These are phyloP conservation scores for Carassius gibelio DNA, from an alignment of 2,113 vertebrate genomes.

Conservation along the genomic window DNA sequence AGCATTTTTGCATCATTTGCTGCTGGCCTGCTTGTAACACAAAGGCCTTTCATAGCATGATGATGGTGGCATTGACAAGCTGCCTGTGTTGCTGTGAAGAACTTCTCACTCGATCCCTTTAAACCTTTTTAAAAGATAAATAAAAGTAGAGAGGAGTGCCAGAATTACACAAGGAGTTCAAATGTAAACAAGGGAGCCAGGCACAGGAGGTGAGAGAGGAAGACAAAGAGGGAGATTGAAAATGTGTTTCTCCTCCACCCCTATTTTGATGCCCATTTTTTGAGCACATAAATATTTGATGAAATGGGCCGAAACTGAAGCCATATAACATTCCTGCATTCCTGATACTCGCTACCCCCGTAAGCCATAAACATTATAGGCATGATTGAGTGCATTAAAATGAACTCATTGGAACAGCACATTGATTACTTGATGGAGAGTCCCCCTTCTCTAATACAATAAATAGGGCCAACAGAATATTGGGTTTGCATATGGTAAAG, in stretches of 20 bases:
- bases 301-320: slow-evolving; percentile 95
- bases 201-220: slow-evolving; percentile 75
- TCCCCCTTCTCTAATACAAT: slow-evolving; percentile 78
- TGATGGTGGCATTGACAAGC: slow-evolving; percentile 25
- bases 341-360: slow-evolving; percentile 87
- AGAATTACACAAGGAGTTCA: slow-evolving; percentile 64
- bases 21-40: slow-evolving; percentile 71
- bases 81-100: slow-evolving; percentile 33
- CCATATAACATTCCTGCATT: slow-evolving; percentile 97
- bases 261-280: slow-evolving; percentile 96
- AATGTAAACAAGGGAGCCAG: slow-evolving; percentile 75
- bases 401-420: slow-evolving; percentile 93
- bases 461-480: slow-evolving; percentile 54
- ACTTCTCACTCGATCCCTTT: slow-evolving; percentile 26
- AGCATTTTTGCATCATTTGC: slow-evolving; percentile 80
- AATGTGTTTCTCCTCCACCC: slow-evolving; percentile 90
- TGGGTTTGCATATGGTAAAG: slow-evolving; percentile 70
- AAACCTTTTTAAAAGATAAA: slow-evolving; percentile 61
- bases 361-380: slow-evolving; percentile 96
- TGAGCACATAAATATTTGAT: slow-evolving; percentile 95
- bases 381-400: slow-evolving; percentile 98
- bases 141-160: slow-evolving; percentile 42
- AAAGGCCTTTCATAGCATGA: slow-evolving; percentile 69
- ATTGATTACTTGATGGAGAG: slow-evolving; percentile 93
- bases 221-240: slow-evolving; percentile 64